Conservation (phyloP, 1,140 invertebrate genomes). For the Apis mellifera region Amel_HAv3.1 CM009936.2:8711501-8712000, state of each 20-base stretch:
- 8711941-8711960: constrained; percentile 14
- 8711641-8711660: too few relatives aligned
- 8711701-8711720: constrained; percentile 38
- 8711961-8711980: too few relatives aligned
- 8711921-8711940: constrained; percentile 1
- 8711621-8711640: too few relatives aligned
- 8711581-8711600: too few relatives aligned
- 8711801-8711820: not conserved
- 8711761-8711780: constrained; percentile 55
- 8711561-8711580: too few relatives aligned
- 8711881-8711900: constrained; percentile 67
- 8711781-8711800: constrained; percentile 2
- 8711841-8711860: constrained; percentile 63
- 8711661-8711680: not conserved
- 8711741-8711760: constrained; percentile 52
- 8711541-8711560: too few relatives aligned
- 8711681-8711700: constrained; percentile 66
- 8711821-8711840: constrained; percentile 27
- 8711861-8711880: constrained; percentile 67
- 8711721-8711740: constrained; percentile 58
- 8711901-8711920: constrained; percentile 8
- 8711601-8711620: too few relatives aligned
- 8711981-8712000: too few relatives aligned
- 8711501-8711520: too few relatives aligned
- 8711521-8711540: too few relatives aligned